Percentiles rank a stretch among this genome's conserved stretches.
phyloP scores from a whole-genome alignment of 2,888 invertebrate species.

The Drosophila prostipennis region DNA sequence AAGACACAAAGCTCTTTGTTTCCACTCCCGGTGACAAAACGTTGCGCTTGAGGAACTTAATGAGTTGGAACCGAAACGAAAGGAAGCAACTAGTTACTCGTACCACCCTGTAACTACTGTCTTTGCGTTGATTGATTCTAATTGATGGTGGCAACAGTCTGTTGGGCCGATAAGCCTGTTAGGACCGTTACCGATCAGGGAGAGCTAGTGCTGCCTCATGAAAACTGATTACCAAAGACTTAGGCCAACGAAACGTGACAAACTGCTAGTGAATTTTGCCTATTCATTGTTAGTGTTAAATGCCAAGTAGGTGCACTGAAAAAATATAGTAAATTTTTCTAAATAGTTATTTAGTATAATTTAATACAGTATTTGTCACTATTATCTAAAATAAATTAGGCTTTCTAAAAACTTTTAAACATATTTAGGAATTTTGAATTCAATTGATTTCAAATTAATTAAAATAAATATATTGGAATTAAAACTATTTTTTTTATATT shows the following conservation, averaged over 20 bases:
- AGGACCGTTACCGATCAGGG: slow-evolving; percentile 50
- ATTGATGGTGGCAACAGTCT: slow-evolving; percentile 31
- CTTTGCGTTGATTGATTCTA: slow-evolving; percentile 31
- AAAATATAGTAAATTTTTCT: neutral
- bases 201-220: slow-evolving; percentile 50
- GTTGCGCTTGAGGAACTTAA: slow-evolving; percentile 59
- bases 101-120: slow-evolving; percentile 11
- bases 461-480: too few relatives aligned
- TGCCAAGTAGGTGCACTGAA: slow-evolving; percentile 54
- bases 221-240: slow-evolving; percentile 56
- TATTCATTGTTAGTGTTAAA: slow-evolving; percentile 60
- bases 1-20: slow-evolving; percentile 58
- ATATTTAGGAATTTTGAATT: too few relatives aligned
- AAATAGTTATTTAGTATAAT: too few relatives aligned
- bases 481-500: too few relatives aligned
- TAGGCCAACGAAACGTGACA: slow-evolving; percentile 66
- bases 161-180: slow-evolving; percentile 49
- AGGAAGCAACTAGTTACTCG: slow-evolving; percentile 7
- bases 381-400: too few relatives aligned
- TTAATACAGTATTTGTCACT: too few relatives aligned
- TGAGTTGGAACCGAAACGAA: slow-evolving; percentile 60
- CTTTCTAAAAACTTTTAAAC: too few relatives aligned
- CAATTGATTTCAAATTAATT: too few relatives aligned
- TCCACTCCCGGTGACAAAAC: slow-evolving; percentile 54
- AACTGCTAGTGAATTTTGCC: slow-evolving; percentile 61